phyloP scores from a whole-genome alignment of 2,888 invertebrate species.

The Limenitis camilla region DNA sequence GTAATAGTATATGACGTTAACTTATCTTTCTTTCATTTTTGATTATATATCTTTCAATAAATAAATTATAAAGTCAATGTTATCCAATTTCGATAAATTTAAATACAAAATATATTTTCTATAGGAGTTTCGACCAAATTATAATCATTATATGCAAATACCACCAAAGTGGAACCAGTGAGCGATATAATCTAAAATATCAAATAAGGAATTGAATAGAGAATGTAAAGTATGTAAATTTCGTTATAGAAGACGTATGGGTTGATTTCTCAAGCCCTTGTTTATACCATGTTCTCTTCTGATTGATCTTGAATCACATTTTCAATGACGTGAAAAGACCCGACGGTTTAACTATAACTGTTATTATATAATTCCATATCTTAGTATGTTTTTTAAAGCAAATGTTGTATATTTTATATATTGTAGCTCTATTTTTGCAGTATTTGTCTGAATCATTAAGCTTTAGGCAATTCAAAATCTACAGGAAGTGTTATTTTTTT shows the following conservation, averaged over 20 bases:
- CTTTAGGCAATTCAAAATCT: no score
- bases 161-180: not conserved
- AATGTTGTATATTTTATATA: no score
- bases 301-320: constrained; percentile 28
- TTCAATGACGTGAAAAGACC: constrained; percentile 22
- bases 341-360: constrained; percentile 5
- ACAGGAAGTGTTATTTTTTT: no score
- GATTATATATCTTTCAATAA: no score
- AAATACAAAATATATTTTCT: no score
- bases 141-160: not conserved
- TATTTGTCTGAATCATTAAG: no score
- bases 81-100: no score
- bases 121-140: not conserved
- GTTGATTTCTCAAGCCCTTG: constrained; percentile 12
- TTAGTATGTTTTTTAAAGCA: not conserved
- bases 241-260: constrained; percentile 14
- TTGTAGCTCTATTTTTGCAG: no score
- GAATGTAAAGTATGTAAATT: constrained; percentile 22
- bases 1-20: no score
- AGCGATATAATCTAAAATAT: constrained; percentile 12
- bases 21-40: no score
- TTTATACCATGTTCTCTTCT: constrained; percentile 7
- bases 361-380: not conserved
- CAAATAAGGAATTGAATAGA: constrained; percentile 22
- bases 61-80: no score